These are phyloP conservation scores for Nasua narica DNA, from an alignment of 2,797 vertebrate genomes.

Conservation along the genomic window DNA sequence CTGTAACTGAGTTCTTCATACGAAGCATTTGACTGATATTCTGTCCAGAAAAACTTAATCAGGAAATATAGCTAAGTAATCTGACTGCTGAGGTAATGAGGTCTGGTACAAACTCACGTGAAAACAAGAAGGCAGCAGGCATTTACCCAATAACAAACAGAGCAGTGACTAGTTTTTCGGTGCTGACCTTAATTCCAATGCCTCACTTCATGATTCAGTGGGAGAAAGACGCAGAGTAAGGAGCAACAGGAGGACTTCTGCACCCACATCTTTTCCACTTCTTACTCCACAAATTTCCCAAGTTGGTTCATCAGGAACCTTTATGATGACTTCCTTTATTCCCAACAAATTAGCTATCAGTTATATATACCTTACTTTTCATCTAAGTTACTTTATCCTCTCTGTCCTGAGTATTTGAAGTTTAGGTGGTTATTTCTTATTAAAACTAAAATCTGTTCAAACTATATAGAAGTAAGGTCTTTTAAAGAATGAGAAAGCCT, in stretches of 20 bases:
- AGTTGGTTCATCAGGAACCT: neutral
- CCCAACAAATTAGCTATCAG: neutral
- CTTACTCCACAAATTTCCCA: neutral
- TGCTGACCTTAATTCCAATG: neutral
- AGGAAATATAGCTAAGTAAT: neutral
- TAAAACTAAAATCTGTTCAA: neutral
- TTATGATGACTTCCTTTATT: neutral
- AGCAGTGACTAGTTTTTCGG: neutral
- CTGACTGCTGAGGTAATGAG: neutral
- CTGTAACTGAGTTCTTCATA: neutral
- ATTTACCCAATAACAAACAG: neutral
- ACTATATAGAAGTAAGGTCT: neutral
- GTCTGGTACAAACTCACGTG: neutral
- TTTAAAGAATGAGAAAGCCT: neutral
- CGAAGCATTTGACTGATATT: neutral
- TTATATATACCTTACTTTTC: neutral
- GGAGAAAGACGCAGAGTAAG: neutral
- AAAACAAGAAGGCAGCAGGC: neutral
- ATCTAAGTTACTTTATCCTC: neutral
- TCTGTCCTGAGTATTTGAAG: neutral
- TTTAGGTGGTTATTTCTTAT: neutral
- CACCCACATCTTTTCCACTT: neutral
- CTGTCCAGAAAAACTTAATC: neutral
- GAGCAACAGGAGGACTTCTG: neutral
- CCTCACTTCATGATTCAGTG: neutral